These are phyloP conservation scores for Salvelinus sp. DNA, from an alignment of 2,113 vertebrate species.

Conservation along the genomic window DNA sequence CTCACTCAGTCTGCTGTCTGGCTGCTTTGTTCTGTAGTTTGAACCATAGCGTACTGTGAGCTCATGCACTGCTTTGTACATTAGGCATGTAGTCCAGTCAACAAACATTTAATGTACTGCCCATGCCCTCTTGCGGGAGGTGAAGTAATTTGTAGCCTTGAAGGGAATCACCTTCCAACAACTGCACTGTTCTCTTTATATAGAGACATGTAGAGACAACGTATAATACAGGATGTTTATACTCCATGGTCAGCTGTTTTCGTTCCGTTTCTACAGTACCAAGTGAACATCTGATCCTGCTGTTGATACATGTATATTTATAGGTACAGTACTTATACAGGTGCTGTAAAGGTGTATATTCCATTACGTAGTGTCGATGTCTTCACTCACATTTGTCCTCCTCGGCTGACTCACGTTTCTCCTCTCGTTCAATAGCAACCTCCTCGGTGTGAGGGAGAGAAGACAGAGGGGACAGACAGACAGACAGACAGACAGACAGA, in stretches of 20 bases:
- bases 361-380: constrained; percentile 39
- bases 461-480: constrained; percentile 1
- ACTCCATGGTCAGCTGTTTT: background rate
- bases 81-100: constrained; percentile 39
- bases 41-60: constrained; percentile 22
- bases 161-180: constrained; percentile 3
- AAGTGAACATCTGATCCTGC: constrained; percentile 17
- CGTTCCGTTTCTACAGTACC: constrained; percentile 23
- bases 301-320: background rate
- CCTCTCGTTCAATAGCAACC: too few species aligned
- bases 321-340: too few species aligned
- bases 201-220: background rate
- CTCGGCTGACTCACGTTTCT: background rate
- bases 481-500: constrained; percentile 10
- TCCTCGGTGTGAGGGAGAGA: background rate
- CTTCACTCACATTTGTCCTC: constrained; percentile 41
- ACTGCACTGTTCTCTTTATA: constrained; percentile 42
- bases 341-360: constrained; percentile 2
- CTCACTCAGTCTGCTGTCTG: background rate
- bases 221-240: background rate
- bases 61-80: constrained; percentile 50
- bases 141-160: background rate
- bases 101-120: constrained; percentile 29
- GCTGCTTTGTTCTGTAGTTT: constrained; percentile 37
- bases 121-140: constrained; percentile 14